Conservation (phyloP, 2,113 vertebrate species). For the Nothoprocta perdicaria region DNA sequence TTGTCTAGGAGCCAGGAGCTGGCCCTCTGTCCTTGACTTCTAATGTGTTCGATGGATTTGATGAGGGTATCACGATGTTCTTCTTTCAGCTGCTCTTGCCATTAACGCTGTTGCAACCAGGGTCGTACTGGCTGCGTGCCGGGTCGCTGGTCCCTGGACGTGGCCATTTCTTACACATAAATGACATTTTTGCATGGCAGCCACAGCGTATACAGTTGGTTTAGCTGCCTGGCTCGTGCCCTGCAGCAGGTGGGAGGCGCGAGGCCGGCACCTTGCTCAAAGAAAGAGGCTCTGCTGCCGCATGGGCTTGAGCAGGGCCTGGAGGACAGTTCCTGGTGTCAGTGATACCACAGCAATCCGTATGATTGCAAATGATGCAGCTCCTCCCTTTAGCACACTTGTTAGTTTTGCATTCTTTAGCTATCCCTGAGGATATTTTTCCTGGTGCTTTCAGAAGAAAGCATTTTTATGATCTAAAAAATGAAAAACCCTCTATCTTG, state of each 20-base stretch:
- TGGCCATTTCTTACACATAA: background rate
- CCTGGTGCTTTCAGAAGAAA: background rate
- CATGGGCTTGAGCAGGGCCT: rapidly evolving
- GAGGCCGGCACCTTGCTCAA: background rate
- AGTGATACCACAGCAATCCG: too few relatives aligned
- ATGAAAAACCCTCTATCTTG: background rate
- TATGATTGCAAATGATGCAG: rapidly evolving
- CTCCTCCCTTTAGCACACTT: background rate
- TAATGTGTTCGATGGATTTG: conserved; percentile 3
- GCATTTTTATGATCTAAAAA: background rate
- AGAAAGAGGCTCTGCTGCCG: background rate
- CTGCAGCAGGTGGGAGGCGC: rapidly evolving
- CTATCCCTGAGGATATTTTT: background rate
- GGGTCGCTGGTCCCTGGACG: conserved; percentile 16
- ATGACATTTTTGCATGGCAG: conserved; percentile 31
- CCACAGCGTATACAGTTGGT: background rate
- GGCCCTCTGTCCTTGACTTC: background rate
- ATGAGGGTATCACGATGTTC: conserved; percentile 35
- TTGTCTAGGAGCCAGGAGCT: background rate
- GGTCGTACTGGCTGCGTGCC: conserved; percentile 1
- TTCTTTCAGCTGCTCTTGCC: conserved; percentile 32
- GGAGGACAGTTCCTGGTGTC: rapidly evolving
- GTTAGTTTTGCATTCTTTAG: background rate
- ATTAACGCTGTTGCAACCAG: conserved; percentile 38
- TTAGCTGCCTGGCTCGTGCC: conserved; percentile 14